phyloP scores from a whole-genome alignment of 2,888 invertebrate species.

The Elysia crispata region DNA sequence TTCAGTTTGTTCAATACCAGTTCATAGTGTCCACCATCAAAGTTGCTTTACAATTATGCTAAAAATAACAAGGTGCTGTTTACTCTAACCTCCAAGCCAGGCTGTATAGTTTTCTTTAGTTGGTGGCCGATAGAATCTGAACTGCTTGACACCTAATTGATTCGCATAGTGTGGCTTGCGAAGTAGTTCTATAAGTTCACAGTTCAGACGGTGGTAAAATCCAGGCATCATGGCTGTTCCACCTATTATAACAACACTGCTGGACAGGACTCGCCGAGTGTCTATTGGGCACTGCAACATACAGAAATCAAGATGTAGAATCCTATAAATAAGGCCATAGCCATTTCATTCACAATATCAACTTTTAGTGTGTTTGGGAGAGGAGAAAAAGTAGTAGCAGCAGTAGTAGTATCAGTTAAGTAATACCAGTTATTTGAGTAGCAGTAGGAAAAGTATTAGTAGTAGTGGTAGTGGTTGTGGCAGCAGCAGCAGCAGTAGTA shows the following conservation, averaged over 20 bases:
- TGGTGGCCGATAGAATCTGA: constrained; percentile 90
- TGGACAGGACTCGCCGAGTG: constrained; percentile 86
- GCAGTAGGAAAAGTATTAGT: neutral
- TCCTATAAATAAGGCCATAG: neutral
- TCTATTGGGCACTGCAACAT: constrained; percentile 87
- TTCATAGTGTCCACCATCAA: no score
- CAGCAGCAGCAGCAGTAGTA: no score
- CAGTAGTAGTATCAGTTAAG: neutral
- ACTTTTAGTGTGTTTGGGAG: neutral
- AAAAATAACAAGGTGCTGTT: neutral
- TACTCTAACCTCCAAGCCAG: constrained; percentile 87
- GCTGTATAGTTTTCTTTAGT: constrained; percentile 89
- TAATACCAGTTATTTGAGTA: no score
- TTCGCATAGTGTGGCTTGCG: constrained; percentile 79
- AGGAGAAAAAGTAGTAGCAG: neutral
- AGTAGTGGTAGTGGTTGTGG: neutral
- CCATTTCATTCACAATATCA: neutral
- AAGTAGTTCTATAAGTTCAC: constrained; percentile 86
- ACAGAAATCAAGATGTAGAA: neutral
- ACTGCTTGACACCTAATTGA: constrained; percentile 82
- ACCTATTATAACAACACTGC: constrained; percentile 91
- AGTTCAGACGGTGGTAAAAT: constrained; percentile 86
- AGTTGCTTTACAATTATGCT: no score
- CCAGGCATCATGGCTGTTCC: constrained; percentile 91
- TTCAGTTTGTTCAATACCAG: neutral